phyloP scores from a whole-genome alignment of 1,140 invertebrate genomes.

The Drosophila lacertosa region DNA sequence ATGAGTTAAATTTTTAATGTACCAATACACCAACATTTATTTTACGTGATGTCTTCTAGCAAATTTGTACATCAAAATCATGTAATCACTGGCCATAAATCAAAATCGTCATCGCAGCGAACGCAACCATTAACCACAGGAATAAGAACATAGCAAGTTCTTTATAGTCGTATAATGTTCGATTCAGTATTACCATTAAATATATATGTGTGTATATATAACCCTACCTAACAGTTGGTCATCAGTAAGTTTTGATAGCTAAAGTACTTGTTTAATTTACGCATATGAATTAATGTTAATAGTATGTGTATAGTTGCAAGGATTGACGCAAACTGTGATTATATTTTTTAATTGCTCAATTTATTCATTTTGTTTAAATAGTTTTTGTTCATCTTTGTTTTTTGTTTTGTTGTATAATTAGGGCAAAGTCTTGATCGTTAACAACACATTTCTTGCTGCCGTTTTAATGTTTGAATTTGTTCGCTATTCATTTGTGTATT shows the following conservation, averaged over 20 bases:
- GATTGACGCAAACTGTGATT: constrained; percentile 2
- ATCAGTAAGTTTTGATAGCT: background rate
- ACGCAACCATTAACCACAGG: too few species aligned
- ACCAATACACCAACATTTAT: too few species aligned
- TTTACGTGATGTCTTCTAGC: too few species aligned
- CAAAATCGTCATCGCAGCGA: too few species aligned
- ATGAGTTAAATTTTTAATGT: too few species aligned
- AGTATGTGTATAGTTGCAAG: background rate
- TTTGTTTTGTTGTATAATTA: constrained; percentile 42
- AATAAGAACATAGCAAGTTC: background rate
- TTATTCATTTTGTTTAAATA: constrained; percentile 46
- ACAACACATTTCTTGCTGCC: constrained; percentile 45
- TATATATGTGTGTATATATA: too few species aligned
- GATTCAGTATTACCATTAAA: too few species aligned
- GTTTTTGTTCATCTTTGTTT: constrained; percentile 48
- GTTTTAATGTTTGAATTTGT: constrained; percentile 21
- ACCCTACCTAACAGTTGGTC: background rate
- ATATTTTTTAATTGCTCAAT: constrained; percentile 48
- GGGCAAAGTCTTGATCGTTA: constrained; percentile 53
- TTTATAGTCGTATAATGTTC: background rate
- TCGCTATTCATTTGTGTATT: constrained; percentile 4
- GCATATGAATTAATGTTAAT: background rate
- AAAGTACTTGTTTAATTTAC: background rate
- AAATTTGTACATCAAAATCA: too few species aligned
- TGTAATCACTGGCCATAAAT: too few species aligned